Base-by-base conservation (phyloP, 2,113 vertebrate species). In the Odocoileus virginianus region DNA sequence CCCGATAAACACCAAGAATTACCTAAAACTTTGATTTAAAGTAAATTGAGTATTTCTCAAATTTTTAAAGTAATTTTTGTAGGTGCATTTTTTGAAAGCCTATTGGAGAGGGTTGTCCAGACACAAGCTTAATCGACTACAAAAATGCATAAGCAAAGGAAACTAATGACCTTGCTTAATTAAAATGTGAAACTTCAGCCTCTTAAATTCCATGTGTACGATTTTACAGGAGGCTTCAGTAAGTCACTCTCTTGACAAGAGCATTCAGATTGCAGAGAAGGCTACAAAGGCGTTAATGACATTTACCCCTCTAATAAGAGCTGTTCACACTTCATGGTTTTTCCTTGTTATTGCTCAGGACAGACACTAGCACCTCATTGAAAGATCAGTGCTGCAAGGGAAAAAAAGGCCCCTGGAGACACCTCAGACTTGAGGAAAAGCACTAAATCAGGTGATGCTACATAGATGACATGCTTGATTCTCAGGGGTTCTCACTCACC, bases 231-330 rank as follows among this genome's bases (percentile, higher is more conserved):
- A 97, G 81, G 92, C 78, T 96, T 97, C 54, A 50, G 64, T 43
- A 83, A 96, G 95, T 89, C 74, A 85, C 58, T 92, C 97, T 97
- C 93, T 50, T 97, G 98, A 98, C 96, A 98, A 61, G 43, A 55
- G 57, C 96, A 95, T 97, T 98, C 94, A 97, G 96, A 97, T 71
- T 97, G 96, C 96, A 98, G 96, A 98, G 98, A 98, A 98, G 96
- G 97, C 97, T 98, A 98, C 87, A 97, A 95, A 98, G 98, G 98
- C 98, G 64, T 97, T 99, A 98, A 99, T 98, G 99, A 99, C 98
- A 98, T 98, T 99, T 98, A 99, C 98, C 87, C 98, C 97, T 85
- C 98, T 98, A 99, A 99, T 98, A 98, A 98, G 99, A 98, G 98
- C 98, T 97, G 98, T 98, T 99, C 98, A 98, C 98, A 98, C 98